Evolutionary conservation across 2,888 invertebrate genomes (phyloP).

Genomic region (Osedax frankpressi): DNA sequence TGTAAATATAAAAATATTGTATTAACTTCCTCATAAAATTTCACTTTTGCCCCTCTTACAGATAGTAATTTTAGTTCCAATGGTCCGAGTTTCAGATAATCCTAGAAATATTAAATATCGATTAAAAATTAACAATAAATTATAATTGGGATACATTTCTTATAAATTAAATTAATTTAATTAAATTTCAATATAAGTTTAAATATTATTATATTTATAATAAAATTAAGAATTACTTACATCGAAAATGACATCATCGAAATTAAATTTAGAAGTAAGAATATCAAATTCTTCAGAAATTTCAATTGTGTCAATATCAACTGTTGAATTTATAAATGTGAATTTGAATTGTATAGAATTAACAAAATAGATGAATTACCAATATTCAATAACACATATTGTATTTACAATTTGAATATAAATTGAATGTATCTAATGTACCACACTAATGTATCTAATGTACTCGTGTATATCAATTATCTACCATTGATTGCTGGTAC

Average conservation of each 20-base stretch:
- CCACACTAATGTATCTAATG: too few relatives aligned
- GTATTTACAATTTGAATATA: too few relatives aligned
- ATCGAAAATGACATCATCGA: constrained; percentile 39
- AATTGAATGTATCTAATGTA: too few relatives aligned
- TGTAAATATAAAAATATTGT: background rate
- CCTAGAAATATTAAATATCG: constrained; percentile 27
- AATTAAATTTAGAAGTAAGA: constrained; percentile 32
- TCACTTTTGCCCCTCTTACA: constrained; percentile 35
- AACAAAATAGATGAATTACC: background rate
- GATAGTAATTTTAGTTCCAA: constrained; percentile 40
- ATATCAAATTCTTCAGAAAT: constrained; percentile 39
- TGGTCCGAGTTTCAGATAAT: constrained; percentile 41
- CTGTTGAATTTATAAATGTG: background rate
- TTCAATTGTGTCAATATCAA: background rate
- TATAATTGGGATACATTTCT: background rate
- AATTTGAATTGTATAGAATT: background rate
- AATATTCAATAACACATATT: background rate
- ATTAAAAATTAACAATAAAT: background rate
- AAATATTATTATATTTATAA: background rate
- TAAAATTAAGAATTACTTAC: constrained; percentile 28
- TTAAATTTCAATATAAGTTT: background rate
- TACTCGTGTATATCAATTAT: too few relatives aligned
- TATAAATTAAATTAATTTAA: constrained; percentile 1
- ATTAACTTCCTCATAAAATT: constrained; percentile 24
- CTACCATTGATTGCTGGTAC: too few relatives aligned